Percentiles rank a stretch among this genome's conserved stretches.
Conservation (phyloP, 2,888 invertebrate species). For the Drosophila sordidula region DNA sequence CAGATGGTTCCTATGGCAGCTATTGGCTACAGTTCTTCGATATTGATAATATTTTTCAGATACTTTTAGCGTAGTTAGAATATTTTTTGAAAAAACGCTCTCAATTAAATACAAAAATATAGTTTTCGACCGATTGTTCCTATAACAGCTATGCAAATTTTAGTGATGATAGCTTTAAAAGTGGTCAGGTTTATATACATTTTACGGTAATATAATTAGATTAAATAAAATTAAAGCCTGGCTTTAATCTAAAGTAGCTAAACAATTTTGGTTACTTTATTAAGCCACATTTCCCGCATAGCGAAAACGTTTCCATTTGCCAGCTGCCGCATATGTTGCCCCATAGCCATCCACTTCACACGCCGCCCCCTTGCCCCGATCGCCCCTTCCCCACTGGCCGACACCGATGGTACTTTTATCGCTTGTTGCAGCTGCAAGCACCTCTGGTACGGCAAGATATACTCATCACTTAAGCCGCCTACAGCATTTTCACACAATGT, state of each 20-base stretch:
- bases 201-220: no score
- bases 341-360: background rate
- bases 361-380: background rate
- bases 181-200: no score
- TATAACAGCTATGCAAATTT: no score
- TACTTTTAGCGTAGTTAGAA: no score
- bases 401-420: constrained; percentile 18
- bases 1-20: no score
- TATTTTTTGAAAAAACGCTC: no score
- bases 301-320: constrained; percentile 4
- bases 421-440: constrained; percentile 26
- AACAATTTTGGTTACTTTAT: background rate
- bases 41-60: no score
- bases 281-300: constrained; percentile 1
- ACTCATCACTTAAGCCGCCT: constrained; percentile 50
- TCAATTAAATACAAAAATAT: no score
- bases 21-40: no score
- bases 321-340: constrained; percentile 7
- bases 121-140: no score
- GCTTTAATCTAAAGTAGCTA: constrained; percentile 1
- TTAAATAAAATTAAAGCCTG: background rate
- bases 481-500: constrained; percentile 49
- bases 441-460: constrained; percentile 42
- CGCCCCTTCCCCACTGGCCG: no score
- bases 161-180: no score